These are phyloP conservation scores for Indicator indicator DNA, from an alignment of 2,113 vertebrate species.

Conservation along the genomic window DNA sequence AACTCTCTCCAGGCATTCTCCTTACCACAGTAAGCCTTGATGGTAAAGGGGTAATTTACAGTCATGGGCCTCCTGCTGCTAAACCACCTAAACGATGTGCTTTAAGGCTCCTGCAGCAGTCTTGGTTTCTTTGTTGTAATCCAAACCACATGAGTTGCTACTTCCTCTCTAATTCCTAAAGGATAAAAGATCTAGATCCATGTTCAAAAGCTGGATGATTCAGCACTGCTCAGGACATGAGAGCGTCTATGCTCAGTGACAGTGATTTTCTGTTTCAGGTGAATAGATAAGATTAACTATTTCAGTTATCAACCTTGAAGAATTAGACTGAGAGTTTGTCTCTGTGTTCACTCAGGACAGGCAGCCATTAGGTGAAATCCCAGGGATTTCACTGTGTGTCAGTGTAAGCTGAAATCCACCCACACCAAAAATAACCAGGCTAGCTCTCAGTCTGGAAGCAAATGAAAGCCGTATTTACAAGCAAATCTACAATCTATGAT, in stretches of 20 bases:
- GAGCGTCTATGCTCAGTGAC: background rate
- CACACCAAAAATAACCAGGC: too few species aligned
- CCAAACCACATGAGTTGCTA: background rate
- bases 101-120: background rate
- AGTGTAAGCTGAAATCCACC: too few species aligned
- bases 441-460: too few species aligned
- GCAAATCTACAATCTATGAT: too few species aligned
- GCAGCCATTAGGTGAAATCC: background rate
- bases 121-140: conserved; percentile 4
- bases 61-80: background rate
- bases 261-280: background rate
- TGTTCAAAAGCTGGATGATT: background rate
- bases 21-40: background rate
- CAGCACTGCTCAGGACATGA: background rate
- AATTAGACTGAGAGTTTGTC: background rate
- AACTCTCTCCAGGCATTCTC: background rate
- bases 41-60: background rate
- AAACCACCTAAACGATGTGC: background rate
- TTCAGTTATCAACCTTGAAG: background rate
- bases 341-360: background rate
- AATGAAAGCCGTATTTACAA: too few species aligned
- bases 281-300: background rate
- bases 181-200: background rate
- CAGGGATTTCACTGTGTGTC: background rate
- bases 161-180: conserved; percentile 8